Conservation (phyloP, 1,140 invertebrate genomes). For the Leptinotarsa lineolata region DNA sequence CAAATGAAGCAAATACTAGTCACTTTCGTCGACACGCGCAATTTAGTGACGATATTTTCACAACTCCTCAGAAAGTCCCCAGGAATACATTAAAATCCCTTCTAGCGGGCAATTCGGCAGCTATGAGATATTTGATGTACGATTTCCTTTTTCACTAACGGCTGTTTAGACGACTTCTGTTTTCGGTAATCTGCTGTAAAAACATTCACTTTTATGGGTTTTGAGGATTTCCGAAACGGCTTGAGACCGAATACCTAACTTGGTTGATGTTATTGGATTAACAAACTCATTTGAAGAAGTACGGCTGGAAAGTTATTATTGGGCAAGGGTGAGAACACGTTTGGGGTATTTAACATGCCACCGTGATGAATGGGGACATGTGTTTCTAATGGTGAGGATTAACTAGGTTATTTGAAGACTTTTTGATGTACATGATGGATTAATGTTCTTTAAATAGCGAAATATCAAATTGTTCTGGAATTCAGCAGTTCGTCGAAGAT, state of each 20-base stretch:
- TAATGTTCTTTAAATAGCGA: too few relatives aligned
- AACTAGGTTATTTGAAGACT: not conserved
- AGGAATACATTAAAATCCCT: conserved; percentile 14
- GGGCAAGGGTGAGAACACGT: conserved; percentile 6
- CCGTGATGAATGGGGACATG: not conserved
- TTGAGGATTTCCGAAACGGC: conserved; percentile 40
- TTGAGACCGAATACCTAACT: conserved; percentile 16
- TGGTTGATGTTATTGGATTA: conserved; percentile 1
- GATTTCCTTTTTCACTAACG: conserved; percentile 35
- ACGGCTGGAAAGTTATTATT: not conserved
- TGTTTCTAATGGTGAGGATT: conserved; percentile 1
- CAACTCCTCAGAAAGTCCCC: conserved; percentile 28
- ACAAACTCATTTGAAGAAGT: not conserved
- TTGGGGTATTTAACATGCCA: conserved; percentile 4
- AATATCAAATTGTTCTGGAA: too few relatives aligned
- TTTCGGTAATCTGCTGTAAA: conserved; percentile 35
- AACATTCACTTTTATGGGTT: conserved; percentile 35
- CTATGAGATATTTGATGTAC: conserved; percentile 30
- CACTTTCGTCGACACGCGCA: conserved; percentile 33
- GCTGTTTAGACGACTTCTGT: conserved; percentile 16
- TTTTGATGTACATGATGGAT: not conserved
- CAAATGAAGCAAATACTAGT: conserved; percentile 25
- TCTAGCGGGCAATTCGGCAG: conserved; percentile 22
- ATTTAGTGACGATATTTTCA: conserved; percentile 28
- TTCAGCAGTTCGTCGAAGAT: too few relatives aligned